These are phyloP conservation scores for Volucella inanis DNA, from an alignment of 2,888 invertebrate species.

Conservation along the genomic window DNA sequence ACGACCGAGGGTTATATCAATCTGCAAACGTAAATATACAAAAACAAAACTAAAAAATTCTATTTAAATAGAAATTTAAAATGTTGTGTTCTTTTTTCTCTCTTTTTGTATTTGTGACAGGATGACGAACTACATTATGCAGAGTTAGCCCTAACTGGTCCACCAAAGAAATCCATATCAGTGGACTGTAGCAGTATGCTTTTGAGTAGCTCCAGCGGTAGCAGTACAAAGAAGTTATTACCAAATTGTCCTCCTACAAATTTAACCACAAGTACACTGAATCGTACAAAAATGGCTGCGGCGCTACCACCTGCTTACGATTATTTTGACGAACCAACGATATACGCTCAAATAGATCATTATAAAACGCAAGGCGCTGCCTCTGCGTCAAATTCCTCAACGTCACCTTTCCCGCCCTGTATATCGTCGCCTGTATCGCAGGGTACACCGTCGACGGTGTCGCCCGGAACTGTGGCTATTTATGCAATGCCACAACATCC, in stretches of 20 bases:
- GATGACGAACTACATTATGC: constrained; percentile 83
- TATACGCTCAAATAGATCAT: constrained; percentile 90
- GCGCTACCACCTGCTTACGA: constrained; percentile 82
- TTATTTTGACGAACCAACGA: constrained; percentile 87
- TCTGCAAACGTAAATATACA: constrained; percentile 79
- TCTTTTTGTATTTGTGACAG: constrained; percentile 69
- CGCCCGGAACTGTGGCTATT: constrained; percentile 82
- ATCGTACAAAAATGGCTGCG: constrained; percentile 78
- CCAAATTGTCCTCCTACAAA: constrained; percentile 78
- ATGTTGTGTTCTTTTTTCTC: neutral
- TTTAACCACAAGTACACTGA: constrained; percentile 80
- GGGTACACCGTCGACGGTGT: constrained; percentile 82
- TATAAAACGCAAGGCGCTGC: constrained; percentile 83
- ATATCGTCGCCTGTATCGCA: constrained; percentile 82
- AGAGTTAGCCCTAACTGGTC: constrained; percentile 80
- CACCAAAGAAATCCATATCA: constrained; percentile 77
- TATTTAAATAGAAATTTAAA: neutral
- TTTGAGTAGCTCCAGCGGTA: constrained; percentile 77
- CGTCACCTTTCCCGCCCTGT: constrained; percentile 83
- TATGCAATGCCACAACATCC: constrained; percentile 82
- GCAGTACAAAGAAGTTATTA: constrained; percentile 80
- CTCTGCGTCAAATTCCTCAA: constrained; percentile 78
- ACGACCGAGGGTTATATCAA: constrained; percentile 80
- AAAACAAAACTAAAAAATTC: constrained; percentile 7
- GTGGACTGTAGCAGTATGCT: constrained; percentile 78